phyloP scores from a whole-genome alignment of 2,888 invertebrate genomes.

The Sinodicranocentrus sp. region DNA sequence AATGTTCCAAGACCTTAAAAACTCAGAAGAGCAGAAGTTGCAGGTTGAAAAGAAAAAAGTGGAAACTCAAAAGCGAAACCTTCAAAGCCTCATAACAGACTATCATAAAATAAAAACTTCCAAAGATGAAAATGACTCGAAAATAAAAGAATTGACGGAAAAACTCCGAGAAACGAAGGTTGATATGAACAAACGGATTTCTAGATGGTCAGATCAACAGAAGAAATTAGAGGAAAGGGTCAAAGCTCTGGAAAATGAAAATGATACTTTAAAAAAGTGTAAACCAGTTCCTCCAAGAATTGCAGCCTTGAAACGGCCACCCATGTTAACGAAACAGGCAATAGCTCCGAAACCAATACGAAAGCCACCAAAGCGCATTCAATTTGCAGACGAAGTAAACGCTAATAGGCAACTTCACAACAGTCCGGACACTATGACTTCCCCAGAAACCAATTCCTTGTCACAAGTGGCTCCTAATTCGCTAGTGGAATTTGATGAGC shows the following conservation, averaged over 20 bases:
- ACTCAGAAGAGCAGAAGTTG: conserved; percentile 22
- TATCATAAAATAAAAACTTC: conserved; percentile 51
- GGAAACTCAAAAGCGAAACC: conserved; percentile 30
- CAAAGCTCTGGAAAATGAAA: conserved; percentile 63
- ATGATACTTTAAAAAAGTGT: conserved; percentile 46
- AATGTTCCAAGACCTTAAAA: not conserved
- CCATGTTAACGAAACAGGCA: not conserved
- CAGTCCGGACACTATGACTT: not conserved
- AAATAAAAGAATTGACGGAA: conserved; percentile 49
- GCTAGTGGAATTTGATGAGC: too few species aligned
- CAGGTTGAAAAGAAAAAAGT: conserved; percentile 32
- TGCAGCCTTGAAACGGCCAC: conserved; percentile 47
- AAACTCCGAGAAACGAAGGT: conserved; percentile 61
- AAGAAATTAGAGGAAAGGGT: conserved; percentile 62
- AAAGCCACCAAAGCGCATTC: conserved; percentile 37
- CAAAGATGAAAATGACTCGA: conserved; percentile 50
- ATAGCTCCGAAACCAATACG: not conserved
- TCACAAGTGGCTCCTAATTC: too few species aligned
- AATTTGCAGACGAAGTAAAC: conserved; percentile 44
- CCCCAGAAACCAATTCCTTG: not conserved
- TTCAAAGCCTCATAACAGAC: conserved; percentile 41
- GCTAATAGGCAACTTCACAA: not conserved
- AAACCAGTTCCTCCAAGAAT: conserved; percentile 6
- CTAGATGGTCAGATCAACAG: conserved; percentile 59
- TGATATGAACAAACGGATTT: conserved; percentile 58